A percentile compares a stretch with the other conserved stretches of the same genome.
phyloP scores from a whole-genome alignment of 2,113 vertebrate genomes.

The Oxygymnocypris stewartii region DNA sequence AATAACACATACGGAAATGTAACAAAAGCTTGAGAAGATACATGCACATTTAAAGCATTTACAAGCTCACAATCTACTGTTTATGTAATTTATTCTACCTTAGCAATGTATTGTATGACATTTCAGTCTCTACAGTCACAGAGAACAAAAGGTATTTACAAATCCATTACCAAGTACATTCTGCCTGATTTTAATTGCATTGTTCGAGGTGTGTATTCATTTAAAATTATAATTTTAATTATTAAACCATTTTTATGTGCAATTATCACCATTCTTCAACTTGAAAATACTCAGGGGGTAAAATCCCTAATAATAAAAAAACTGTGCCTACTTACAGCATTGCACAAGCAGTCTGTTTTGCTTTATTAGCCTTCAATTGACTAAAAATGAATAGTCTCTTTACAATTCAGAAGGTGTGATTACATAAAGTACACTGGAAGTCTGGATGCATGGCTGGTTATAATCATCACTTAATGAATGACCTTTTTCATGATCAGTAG shows the following conservation, averaged over 20 bases:
- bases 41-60: constrained; percentile 1
- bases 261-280: constrained; percentile 11
- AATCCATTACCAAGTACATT: neutral
- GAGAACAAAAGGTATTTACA: neutral
- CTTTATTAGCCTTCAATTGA: too few relatives aligned
- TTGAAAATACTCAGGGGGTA: neutral
- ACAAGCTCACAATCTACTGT: neutral
- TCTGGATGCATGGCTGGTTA: too few relatives aligned
- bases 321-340: too few relatives aligned
- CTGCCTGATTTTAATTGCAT: neutral
- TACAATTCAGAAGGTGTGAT: too few relatives aligned
- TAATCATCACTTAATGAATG: too few relatives aligned
- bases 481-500: too few relatives aligned
- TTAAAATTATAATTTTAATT: neutral
- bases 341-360: too few relatives aligned
- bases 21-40: neutral
- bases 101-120: neutral
- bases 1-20: neutral
- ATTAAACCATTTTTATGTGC: neutral
- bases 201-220: neutral
- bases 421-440: too few relatives aligned
- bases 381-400: too few relatives aligned
- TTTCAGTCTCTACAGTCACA: neutral
- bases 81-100: neutral
- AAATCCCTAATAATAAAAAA: neutral